Conservation (phyloP, 2,797 vertebrate genomes). For the Hippopotamyrus pictus region DNA sequence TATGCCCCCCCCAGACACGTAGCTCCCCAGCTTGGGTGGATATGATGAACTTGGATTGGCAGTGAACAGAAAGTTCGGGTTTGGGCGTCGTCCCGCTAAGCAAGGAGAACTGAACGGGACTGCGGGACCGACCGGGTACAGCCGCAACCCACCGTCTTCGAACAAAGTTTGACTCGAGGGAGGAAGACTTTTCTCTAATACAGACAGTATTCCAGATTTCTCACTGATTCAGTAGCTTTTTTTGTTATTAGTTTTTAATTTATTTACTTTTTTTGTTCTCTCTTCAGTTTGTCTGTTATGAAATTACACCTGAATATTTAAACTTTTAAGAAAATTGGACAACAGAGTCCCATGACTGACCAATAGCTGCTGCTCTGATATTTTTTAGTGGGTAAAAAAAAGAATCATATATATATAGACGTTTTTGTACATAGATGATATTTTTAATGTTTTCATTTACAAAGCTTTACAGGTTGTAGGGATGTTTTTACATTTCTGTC, state of each 20-base stretch:
- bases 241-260: slow-evolving; percentile 47
- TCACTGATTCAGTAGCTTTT: slow-evolving; percentile 49
- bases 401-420: slow-evolving; percentile 51
- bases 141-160: slow-evolving; percentile 34
- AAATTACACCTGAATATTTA: slow-evolving; percentile 70
- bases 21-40: slow-evolving; percentile 17
- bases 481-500: slow-evolving; percentile 69
- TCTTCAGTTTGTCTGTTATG: slow-evolving; percentile 39
- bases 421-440: slow-evolving; percentile 68
- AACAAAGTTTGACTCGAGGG: slow-evolving; percentile 55
- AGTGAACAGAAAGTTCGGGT: slow-evolving; percentile 22
- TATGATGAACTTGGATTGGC: background rate
- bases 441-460: slow-evolving; percentile 59
- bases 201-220: slow-evolving; percentile 63
- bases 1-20: slow-evolving; percentile 41
- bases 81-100: slow-evolving; percentile 34
- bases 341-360: slow-evolving; percentile 78
- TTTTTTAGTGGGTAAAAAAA: slow-evolving; percentile 60
- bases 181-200: slow-evolving; percentile 54
- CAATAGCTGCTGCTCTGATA: slow-evolving; percentile 87
- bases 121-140: slow-evolving; percentile 30
- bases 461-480: slow-evolving; percentile 59
- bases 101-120: slow-evolving; percentile 27
- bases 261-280: slow-evolving; percentile 48
- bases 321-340: slow-evolving; percentile 56